Evolutionary conservation across 2,113 vertebrate species (phyloP).

Genomic region (Oxyruncus cristatus): DNA sequence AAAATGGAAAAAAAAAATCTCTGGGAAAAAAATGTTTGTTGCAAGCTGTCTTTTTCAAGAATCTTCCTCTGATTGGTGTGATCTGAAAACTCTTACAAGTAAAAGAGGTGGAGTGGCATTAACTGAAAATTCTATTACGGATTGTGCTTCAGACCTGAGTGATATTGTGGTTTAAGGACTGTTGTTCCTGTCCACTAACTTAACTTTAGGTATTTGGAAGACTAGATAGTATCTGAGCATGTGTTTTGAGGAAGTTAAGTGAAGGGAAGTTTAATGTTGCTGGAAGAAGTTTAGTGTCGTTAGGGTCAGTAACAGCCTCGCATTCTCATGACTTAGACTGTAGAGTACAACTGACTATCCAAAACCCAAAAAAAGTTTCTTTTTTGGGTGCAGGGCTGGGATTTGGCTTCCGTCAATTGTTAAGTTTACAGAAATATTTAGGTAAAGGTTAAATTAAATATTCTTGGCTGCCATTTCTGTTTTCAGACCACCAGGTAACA

Average conservation of each 20-base stretch:
- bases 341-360: neutral
- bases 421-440: neutral
- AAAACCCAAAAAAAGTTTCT: neutral
- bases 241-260: neutral
- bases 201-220: neutral
- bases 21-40: neutral
- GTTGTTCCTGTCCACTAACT: neutral
- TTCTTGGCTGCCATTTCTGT: neutral
- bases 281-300: neutral
- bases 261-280: neutral
- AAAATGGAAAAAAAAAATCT: neutral
- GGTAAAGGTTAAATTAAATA: neutral
- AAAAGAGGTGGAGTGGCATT: neutral
- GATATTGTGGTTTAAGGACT: neutral
- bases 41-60: neutral
- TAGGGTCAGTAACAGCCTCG: neutral
- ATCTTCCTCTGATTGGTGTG: neutral
- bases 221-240: neutral
- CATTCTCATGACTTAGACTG: neutral
- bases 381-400: neutral
- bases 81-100: neutral
- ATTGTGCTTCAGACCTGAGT: neutral
- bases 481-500: neutral
- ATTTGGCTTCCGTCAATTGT: neutral
- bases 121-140: neutral